Conservation (phyloP, 2,888 invertebrate genomes). For the Chironomus tentans region DNA sequence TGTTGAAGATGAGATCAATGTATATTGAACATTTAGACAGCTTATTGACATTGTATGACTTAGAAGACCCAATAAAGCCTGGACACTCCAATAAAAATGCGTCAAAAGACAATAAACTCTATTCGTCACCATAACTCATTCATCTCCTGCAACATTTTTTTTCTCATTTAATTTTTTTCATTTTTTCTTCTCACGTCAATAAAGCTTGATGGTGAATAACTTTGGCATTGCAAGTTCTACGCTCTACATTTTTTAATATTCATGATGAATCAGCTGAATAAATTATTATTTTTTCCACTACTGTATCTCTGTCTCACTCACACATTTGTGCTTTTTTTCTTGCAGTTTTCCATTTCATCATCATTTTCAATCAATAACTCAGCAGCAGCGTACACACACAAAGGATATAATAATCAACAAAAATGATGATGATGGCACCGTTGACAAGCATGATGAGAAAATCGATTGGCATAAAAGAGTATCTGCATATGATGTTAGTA, state of each 20-base stretch:
- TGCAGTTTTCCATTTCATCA: background rate
- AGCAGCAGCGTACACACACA: background rate
- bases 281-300: background rate
- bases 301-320: too few relatives aligned
- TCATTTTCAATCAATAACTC: background rate
- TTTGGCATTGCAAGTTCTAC: background rate
- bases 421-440: background rate
- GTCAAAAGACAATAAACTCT: too few relatives aligned
- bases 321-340: background rate
- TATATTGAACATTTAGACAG: too few relatives aligned
- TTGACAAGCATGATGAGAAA: background rate
- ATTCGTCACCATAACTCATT: too few relatives aligned
- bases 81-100: too few relatives aligned
- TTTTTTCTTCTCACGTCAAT: too few relatives aligned
- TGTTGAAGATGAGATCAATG: too few relatives aligned
- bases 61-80: too few relatives aligned
- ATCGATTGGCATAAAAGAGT: background rate
- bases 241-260: constrained; percentile 10
- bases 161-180: too few relatives aligned
- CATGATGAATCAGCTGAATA: constrained; percentile 16
- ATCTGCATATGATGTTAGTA: constrained; percentile 9
- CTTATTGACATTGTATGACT: too few relatives aligned
- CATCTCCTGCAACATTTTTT: too few relatives aligned
- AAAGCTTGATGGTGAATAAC: background rate
- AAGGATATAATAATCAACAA: too few relatives aligned